Percentiles rank a stretch among this genome's conserved stretches.
Conservation (phyloP, 2,888 invertebrate species). For the Eumacrocentrus americanus region DNA sequence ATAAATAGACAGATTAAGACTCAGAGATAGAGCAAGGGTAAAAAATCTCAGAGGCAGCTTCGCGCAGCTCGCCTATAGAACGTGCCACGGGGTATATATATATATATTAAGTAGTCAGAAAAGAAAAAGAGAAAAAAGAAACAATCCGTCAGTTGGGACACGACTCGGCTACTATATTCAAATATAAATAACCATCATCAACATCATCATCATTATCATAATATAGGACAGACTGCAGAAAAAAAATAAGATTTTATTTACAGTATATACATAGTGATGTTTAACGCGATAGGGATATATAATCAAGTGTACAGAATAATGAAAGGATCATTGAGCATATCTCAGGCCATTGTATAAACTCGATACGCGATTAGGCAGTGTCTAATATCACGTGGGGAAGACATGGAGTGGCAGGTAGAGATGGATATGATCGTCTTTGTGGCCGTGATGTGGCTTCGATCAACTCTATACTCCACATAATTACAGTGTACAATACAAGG, state of each 20-base stretch:
- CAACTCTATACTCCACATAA: too few species aligned
- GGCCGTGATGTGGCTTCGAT: too few species aligned
- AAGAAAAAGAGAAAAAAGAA: slow-evolving; percentile 10
- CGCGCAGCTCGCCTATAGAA: slow-evolving; percentile 37
- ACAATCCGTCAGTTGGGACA: slow-evolving; percentile 37
- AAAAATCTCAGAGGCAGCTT: slow-evolving; percentile 29
- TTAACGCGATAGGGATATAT: background rate
- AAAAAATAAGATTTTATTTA: slow-evolving; percentile 48
- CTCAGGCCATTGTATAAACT: background rate
- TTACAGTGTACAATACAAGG: too few species aligned
- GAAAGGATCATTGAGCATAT: slow-evolving; percentile 5
- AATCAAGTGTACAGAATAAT: background rate
- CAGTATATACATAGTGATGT: slow-evolving; percentile 45
- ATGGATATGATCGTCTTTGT: too few species aligned
- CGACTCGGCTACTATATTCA: slow-evolving; percentile 39
- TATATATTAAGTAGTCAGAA: slow-evolving; percentile 28
- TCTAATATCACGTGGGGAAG: slow-evolving; percentile 28
- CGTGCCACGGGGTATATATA: slow-evolving; percentile 34
- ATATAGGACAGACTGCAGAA: slow-evolving; percentile 14
- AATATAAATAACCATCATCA: background rate
- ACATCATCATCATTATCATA: too few species aligned
- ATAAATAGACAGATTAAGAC: slow-evolving; percentile 17
- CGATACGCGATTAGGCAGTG: slow-evolving; percentile 26
- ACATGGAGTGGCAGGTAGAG: background rate
- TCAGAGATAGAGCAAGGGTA: slow-evolving; percentile 18